Evolutionary conservation across 1,140 invertebrate species (phyloP).

Genomic region (Drosophila mauritiana): DNA sequence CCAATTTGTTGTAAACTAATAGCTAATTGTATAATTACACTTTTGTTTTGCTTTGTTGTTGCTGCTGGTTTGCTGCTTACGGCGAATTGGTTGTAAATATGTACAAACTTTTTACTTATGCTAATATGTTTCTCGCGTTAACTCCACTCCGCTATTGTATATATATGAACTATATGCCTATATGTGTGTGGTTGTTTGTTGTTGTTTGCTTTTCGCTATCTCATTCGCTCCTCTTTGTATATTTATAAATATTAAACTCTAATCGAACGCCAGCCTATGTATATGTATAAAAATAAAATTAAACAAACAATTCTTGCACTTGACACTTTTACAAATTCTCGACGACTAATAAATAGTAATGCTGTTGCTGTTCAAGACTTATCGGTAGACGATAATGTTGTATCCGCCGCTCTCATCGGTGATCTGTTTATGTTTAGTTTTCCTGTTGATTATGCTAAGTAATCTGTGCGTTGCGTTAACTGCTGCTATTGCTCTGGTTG

Average conservation of each 20-base stretch:
- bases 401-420: slow-evolving; percentile 12
- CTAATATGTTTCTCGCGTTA: slow-evolving; percentile 52
- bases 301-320: slow-evolving; percentile 55
- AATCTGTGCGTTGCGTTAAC: slow-evolving; percentile 60
- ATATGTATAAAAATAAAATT: slow-evolving; percentile 51
- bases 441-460: slow-evolving; percentile 44
- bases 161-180: slow-evolving; percentile 58
- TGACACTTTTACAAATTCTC: slow-evolving; percentile 61
- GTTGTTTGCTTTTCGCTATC: slow-evolving; percentile 31
- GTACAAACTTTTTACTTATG: slow-evolving; percentile 76
- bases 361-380: slow-evolving; percentile 69
- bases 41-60: slow-evolving; percentile 46
- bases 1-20: slow-evolving; percentile 62
- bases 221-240: slow-evolving; percentile 46
- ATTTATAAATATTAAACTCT: slow-evolving; percentile 79
- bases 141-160: slow-evolving; percentile 31
- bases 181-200: slow-evolving; percentile 59
- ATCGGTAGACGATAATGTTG: slow-evolving; percentile 39
- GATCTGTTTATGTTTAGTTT: slow-evolving; percentile 26
- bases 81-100: slow-evolving; percentile 78
- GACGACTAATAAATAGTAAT: slow-evolving; percentile 80
- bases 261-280: slow-evolving; percentile 68
- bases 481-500: slow-evolving; percentile 27
- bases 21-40: slow-evolving; percentile 69
- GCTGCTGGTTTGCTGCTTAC: slow-evolving; percentile 40